Conservation (phyloP, 2,888 invertebrate species). For the Endotricha flammealis region DNA sequence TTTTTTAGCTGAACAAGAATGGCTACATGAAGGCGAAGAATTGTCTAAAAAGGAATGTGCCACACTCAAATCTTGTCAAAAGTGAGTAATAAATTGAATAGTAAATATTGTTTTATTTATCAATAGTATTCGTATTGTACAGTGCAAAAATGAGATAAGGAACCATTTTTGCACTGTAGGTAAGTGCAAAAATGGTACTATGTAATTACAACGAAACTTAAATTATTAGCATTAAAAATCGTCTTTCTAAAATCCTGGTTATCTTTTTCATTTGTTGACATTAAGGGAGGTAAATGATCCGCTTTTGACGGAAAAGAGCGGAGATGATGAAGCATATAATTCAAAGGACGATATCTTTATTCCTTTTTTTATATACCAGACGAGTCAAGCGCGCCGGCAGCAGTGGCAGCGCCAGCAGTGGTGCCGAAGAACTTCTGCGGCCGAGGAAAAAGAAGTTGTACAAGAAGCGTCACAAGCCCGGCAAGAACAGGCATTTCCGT, state of each 20-base stretch:
- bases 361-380: slow-evolving; percentile 26
- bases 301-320: too few species aligned
- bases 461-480: slow-evolving; percentile 80
- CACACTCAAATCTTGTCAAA: slow-evolving; percentile 67
- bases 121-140: too few species aligned
- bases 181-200: too few species aligned
- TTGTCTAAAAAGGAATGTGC: slow-evolving; percentile 64
- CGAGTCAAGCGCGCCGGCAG: slow-evolving; percentile 69
- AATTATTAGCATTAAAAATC: too few species aligned
- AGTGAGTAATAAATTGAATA: slow-evolving; percentile 45
- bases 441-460: slow-evolving; percentile 81
- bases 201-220: too few species aligned
- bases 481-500: slow-evolving; percentile 67
- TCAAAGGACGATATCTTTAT: too few species aligned
- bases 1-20: slow-evolving; percentile 65
- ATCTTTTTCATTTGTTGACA: background rate
- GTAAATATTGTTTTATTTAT: too few species aligned
- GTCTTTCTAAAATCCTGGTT: too few species aligned
- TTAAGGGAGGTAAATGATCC: too few species aligned
- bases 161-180: too few species aligned
- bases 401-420: slow-evolving; percentile 71
- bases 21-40: slow-evolving; percentile 72
- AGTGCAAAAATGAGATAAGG: too few species aligned
- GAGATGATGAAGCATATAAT: too few species aligned
- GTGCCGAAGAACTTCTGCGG: slow-evolving; percentile 65